Base-by-base conservation (phyloP, 2,113 vertebrate species). In the Eulemur rufifrons region DNA sequence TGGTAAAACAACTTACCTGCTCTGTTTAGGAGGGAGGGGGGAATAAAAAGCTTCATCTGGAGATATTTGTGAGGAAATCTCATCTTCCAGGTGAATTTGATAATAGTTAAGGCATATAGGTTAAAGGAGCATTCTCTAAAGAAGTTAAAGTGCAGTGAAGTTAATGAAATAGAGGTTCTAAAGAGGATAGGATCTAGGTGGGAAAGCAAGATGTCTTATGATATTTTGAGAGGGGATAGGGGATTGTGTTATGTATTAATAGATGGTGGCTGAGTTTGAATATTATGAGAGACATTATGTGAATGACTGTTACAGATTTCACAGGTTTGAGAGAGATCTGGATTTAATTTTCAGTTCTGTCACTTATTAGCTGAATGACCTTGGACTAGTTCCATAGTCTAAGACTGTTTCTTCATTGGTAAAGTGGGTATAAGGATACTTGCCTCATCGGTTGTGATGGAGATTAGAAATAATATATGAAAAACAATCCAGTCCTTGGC, bases 341-440 rank as follows among this genome's bases (percentile, higher is more conserved):
- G 64, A 77, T 91, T 92, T 82, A 69, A 85, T 95, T 94, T 97
- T n/a, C 14, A 68, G 13, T 95, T 82, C 34, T 94, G 52, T 42
- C 42, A 73, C 47, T 82, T 89, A 64, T 14, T 84, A 74, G 71
- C 64, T n/a, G 27, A 95, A 89, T 95, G 84, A 95, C 74, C 42
- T 93, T 93, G 78, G 39, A 71, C 61, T 95, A 82, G 59, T 89
- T 95, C 29, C n/a, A 4, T n/a, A 54, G 50, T 92, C 42, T 69
- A 32, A 39, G 39, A n/a, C 73, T 86, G 32, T 85, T 91, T 94
- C 45, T 95, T 94, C 25, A 37, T 92, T 74, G 71, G 27, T 91
- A 66, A 91, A 86, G 61, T 50, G 20, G 50, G 14, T 82, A 47
- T 66, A 71, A 81, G 66, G 73, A 45, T 94, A 64, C 83, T 86